Evolutionary conservation across 2,113 vertebrate genomes (phyloP), one percentile per base, ranked within the genome.

Genomic region (Bufo bufo): DNA sequence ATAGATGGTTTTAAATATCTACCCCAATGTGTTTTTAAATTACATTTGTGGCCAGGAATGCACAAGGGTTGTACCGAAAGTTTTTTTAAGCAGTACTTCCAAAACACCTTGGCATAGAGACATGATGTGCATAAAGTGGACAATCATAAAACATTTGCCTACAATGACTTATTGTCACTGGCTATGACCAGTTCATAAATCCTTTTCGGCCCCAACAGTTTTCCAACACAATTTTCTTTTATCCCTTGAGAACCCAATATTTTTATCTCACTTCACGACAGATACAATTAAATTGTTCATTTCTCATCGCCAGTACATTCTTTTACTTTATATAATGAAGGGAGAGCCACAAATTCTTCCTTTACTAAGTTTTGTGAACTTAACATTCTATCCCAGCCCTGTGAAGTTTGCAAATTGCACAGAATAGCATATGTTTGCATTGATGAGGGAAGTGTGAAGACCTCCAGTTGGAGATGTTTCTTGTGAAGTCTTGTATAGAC

Each of bases 381-480:
- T 49, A 61, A 86, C 65, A 75, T 78, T 66, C 43, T 74, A 23
- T 61, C n/a, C 75, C 23, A 89, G 20, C 49, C 72, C 56, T 89
- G 56, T 84, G 58, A 89, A 89, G 74, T 84, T 66, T 89, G 81
- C 81, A 84, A 84, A 63, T 89, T 89, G 49, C 61, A 66, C 61
- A 66, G 50, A 78, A 77, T 83, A 89, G 87, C 87, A 89, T 89
- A 89, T 89, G 87, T 69, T 78, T 66, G 82, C 74, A 65, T 89
- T 84, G 80, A 83, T 77, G 80, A 88, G 80, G 49, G 49, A 89
- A 69, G 87, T 89, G 87, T 84, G 87, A 89, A 84, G 87, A 75
- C 54, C 81, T 88, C 71, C 58, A 82, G 52, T 83, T 88, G 80
- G 87, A 66, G 72, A 89, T 69, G 81, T 84, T 89, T 84, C 87